A percentile compares a stretch with the other conserved stretches of the same genome.
Evolutionary conservation across 2,113 vertebrate genomes (phyloP).

Genomic region (Rhinolophus sinicus): DNA sequence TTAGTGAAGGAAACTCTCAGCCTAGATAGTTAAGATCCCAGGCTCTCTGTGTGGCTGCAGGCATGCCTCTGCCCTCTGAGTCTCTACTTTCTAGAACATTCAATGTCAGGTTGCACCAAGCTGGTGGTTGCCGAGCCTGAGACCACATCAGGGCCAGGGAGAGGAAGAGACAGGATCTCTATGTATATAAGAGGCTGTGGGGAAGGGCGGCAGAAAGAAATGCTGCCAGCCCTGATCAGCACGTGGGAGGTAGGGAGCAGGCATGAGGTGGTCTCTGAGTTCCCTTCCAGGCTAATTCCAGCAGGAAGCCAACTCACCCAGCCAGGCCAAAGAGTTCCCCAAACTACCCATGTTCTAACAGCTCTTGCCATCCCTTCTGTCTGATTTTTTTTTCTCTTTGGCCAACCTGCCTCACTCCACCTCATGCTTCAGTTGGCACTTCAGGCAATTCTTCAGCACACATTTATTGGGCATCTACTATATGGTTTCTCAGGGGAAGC

Average conservation of each 20-base stretch:
- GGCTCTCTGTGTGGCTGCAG: neutral
- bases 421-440: neutral
- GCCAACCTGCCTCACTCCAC: neutral
- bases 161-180: neutral
- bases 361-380: conserved; percentile 21
- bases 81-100: neutral
- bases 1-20: neutral
- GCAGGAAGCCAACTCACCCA: conserved; percentile 26
- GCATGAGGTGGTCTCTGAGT: neutral
- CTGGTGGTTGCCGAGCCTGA: neutral
- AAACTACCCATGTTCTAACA: conserved; percentile 15
- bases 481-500: neutral
- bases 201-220: neutral
- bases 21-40: neutral
- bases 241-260: neutral
- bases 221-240: neutral
- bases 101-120: neutral
- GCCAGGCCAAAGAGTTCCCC: neutral
- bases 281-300: conserved; percentile 21
- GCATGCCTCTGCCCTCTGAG: neutral
- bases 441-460: neutral
- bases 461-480: neutral
- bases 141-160: neutral
- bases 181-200: neutral
- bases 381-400: conserved; percentile 29